Conservation (phyloP, 2,888 invertebrate species). For the Steinernema scapterisci region DNA sequence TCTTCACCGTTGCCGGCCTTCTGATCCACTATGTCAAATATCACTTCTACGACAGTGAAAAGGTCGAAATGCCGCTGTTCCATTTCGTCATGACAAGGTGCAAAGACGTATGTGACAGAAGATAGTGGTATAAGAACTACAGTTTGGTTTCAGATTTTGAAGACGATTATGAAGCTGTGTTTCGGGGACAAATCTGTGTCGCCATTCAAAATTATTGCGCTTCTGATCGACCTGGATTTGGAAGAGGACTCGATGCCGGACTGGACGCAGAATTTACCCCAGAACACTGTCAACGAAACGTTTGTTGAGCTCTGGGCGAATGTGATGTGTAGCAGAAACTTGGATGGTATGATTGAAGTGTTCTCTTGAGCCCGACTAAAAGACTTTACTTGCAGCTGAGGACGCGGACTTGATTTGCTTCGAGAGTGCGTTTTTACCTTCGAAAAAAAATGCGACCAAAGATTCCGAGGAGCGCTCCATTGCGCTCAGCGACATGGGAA, state of each 20-base stretch:
- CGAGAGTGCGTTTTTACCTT: not conserved
- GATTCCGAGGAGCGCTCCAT: not conserved
- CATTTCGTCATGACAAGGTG: constrained; percentile 5
- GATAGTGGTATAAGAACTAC: not conserved
- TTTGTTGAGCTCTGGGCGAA: constrained; percentile 8
- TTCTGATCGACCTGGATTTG: constrained; percentile 12
- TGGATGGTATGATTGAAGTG: constrained; percentile 15
- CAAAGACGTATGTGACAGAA: not conserved
- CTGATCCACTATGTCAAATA: not conserved
- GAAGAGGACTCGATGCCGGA: not conserved
- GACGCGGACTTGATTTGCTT: constrained; percentile 15
- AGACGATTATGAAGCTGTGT: not conserved
- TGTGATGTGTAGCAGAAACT: constrained; percentile 6
- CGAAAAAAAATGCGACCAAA: not conserved
- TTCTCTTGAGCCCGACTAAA: too few relatives aligned
- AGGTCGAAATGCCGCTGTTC: constrained; percentile 1
- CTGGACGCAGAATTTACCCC: not conserved
- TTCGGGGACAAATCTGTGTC: not conserved
- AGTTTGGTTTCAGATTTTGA: not conserved
- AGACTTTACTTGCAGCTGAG: not conserved
- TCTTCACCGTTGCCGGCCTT: not conserved
- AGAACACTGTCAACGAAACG: not conserved
- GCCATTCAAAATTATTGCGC: constrained; percentile 16
- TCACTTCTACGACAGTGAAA: constrained; percentile 24
- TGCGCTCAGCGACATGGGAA: not conserved